phyloP scores from a whole-genome alignment of 1,140 invertebrate species.

The Camponotus vicinus region DNA sequence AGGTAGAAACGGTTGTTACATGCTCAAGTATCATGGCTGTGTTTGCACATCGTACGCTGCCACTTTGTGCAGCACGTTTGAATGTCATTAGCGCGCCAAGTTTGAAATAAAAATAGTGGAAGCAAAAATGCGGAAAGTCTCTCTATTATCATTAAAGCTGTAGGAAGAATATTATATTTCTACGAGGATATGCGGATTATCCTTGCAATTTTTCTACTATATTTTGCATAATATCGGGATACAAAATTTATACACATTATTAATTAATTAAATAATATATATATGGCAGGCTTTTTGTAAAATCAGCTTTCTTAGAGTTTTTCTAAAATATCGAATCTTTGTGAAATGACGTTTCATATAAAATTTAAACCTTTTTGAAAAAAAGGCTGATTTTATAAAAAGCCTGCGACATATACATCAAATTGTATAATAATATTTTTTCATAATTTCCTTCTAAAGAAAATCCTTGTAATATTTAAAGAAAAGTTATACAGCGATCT shows the following conservation, averaged over 20 bases:
- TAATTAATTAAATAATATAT: neutral
- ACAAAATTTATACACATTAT: neutral
- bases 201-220: neutral
- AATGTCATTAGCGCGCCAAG: slow-evolving; percentile 43
- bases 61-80: slow-evolving; percentile 46
- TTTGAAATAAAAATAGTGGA: slow-evolving; percentile 4
- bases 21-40: slow-evolving; percentile 45
- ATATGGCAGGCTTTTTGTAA: neutral
- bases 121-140: neutral
- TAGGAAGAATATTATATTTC: neutral
- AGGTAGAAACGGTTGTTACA: slow-evolving; percentile 56
- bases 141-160: neutral
- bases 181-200: neutral
- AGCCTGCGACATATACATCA: neutral
- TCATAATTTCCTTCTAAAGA: neutral
- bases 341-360: too few species aligned
- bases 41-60: slow-evolving; percentile 53
- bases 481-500: neutral
- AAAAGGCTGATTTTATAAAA: too few species aligned
- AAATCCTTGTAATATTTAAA: neutral
- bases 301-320: too few species aligned
- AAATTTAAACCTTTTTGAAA: too few species aligned
- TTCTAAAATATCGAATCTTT: too few species aligned
- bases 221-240: neutral
- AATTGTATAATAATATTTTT: neutral